phyloP scores from a whole-genome alignment of 1,140 invertebrate genomes.

The Drosophila baimaii region DNA sequence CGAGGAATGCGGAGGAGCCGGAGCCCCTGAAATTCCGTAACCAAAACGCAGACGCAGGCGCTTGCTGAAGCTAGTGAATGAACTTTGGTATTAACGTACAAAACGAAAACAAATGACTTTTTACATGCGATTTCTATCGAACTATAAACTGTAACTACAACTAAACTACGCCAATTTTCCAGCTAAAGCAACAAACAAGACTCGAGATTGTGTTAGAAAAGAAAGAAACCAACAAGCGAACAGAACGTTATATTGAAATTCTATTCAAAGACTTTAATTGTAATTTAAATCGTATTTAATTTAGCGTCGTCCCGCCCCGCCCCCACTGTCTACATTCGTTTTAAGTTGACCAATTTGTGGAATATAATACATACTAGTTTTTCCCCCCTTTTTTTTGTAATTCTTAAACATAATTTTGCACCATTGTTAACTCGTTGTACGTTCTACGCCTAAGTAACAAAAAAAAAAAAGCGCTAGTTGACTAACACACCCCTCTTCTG shows the following conservation, averaged over 20 bases:
- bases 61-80: conserved; percentile 58
- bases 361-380: conserved; percentile 40
- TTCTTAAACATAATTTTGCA: conserved; percentile 36
- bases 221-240: conserved; percentile 34
- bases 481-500: conserved; percentile 27
- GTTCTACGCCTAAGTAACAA: conserved; percentile 65
- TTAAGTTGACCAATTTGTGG: conserved; percentile 59
- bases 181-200: conserved; percentile 67
- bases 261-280: conserved; percentile 71
- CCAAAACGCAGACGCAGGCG: conserved; percentile 58
- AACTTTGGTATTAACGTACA: conserved; percentile 68
- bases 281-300: conserved; percentile 65
- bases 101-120: conserved; percentile 70
- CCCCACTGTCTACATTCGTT: conserved; percentile 49
- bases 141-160: conserved; percentile 24
- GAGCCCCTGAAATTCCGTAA: conserved; percentile 21
- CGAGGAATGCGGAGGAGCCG: conserved; percentile 23
- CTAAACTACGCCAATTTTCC: conserved; percentile 58
- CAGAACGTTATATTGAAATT: conserved; percentile 60
- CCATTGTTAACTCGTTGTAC: conserved; percentile 77
- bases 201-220: conserved; percentile 72
- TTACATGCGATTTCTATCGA: conserved; percentile 53
- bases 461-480: conserved; percentile 53
- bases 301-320: conserved; percentile 28
- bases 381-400: not conserved